These are phyloP conservation scores for Archilochus colubris DNA, from an alignment of 2,113 vertebrate genomes.

Conservation along the genomic window DNA sequence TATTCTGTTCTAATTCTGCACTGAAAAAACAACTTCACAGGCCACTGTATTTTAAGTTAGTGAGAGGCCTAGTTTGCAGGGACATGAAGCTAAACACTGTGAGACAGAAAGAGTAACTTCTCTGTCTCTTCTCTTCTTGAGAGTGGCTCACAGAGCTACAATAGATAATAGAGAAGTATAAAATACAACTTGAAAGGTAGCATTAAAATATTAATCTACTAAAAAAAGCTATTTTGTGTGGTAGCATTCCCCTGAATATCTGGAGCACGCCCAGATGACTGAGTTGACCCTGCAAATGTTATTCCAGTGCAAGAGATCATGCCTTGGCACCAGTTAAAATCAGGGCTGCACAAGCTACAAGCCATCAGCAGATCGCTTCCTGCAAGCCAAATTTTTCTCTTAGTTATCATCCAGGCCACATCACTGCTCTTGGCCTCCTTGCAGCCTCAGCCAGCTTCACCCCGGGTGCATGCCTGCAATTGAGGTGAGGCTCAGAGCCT, in stretches of 20 bases:
- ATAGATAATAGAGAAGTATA: constrained; percentile 57
- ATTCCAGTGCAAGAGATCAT: background rate
- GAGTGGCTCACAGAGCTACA: background rate
- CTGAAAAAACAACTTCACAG: background rate
- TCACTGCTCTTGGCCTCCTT: accelerated
- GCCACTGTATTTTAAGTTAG: background rate
- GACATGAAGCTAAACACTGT: background rate
- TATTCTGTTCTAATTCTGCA: background rate
- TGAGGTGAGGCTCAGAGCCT: background rate
- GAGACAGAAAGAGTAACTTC: background rate
- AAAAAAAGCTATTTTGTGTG: background rate
- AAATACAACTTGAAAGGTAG: constrained; percentile 47
- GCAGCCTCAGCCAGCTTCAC: background rate
- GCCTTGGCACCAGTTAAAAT: background rate
- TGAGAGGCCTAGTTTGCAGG: background rate
- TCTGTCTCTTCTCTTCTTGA: no score
- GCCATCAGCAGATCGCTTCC: accelerated
- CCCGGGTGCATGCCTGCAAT: accelerated
- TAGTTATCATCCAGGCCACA: background rate
- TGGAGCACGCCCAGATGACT: background rate
- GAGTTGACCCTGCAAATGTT: background rate
- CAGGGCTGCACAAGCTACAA: background rate
- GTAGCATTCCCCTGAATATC: background rate
- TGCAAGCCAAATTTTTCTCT: background rate
- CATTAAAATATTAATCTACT: background rate